A percentile compares a stretch with the other conserved stretches of the same genome.
Conservation (phyloP, 2,797 vertebrate genomes). For the Sebastes steindachneri region DNA sequence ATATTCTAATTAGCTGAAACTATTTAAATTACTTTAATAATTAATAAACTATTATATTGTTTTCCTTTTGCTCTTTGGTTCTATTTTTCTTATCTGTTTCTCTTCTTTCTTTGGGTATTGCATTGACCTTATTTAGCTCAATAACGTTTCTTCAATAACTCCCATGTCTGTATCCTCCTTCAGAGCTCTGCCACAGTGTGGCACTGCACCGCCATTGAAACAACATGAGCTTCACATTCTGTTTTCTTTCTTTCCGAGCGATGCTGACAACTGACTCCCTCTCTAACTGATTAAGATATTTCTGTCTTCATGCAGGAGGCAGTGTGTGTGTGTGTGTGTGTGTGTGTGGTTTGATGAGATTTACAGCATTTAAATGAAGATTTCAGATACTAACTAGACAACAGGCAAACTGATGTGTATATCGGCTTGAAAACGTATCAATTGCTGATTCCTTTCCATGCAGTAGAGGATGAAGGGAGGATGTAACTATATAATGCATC, state of each 20-base stretch:
- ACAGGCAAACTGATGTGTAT: not conserved
- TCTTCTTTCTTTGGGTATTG: not conserved
- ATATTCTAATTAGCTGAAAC: not conserved
- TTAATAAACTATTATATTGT: not conserved
- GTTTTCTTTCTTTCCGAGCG: constrained; percentile 9
- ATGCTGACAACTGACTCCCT: constrained; percentile 22
- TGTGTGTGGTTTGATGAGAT: not conserved
- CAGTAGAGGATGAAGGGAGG: not conserved
- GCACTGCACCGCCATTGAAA: constrained; percentile 48
- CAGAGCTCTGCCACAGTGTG: constrained; percentile 56
- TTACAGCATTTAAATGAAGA: constrained; percentile 22
- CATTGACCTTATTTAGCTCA: not conserved
- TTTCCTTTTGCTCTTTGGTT: not conserved
- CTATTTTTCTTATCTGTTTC: not conserved
- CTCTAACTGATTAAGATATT: constrained; percentile 49
- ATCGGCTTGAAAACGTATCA: not conserved
- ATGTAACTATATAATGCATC: not conserved
- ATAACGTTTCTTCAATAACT: not conserved
- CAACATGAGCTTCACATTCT: not conserved
- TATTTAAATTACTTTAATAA: not conserved
- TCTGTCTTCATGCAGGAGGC: not conserved
- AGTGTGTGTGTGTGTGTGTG: not conserved
- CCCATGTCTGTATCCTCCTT: not conserved
- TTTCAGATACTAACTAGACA: not conserved
- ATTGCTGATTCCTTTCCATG: not conserved